Percentiles rank a stretch among this genome's conserved stretches.
Conservation (phyloP, 2,113 vertebrate genomes). For the Solea solea region DNA sequence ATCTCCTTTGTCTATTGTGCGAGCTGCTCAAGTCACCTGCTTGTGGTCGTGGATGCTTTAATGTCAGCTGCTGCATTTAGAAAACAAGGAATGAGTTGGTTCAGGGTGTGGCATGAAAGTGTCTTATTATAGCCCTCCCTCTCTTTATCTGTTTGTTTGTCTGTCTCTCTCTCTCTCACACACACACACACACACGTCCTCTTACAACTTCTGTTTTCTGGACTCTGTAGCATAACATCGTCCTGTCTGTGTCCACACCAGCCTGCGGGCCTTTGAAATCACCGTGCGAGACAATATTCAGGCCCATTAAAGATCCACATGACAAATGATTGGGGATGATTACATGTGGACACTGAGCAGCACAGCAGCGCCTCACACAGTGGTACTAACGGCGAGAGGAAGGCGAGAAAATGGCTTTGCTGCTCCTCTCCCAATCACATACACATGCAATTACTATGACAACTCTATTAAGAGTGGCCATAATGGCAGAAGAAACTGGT, state of each 20-base stretch:
- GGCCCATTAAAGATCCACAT: conserved; percentile 36
- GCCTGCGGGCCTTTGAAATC: conserved; percentile 17
- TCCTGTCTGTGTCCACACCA: background rate
- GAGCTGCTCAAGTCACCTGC: conserved; percentile 9
- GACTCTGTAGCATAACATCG: background rate
- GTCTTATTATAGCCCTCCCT: conserved; percentile 48
- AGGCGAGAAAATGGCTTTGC: conserved; percentile 54
- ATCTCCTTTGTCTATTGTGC: conserved; percentile 45
- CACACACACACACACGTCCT: conserved; percentile 34
- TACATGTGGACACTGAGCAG: conserved; percentile 34
- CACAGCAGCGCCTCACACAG: conserved; percentile 25
- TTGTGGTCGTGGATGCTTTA: conserved; percentile 29
- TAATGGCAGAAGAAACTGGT: conserved; percentile 45
- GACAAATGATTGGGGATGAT: conserved; percentile 61
- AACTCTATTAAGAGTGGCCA: conserved; percentile 56
- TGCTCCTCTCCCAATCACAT: conserved; percentile 13
- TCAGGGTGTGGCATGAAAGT: conserved; percentile 47
- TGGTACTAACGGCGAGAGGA: conserved; percentile 53
- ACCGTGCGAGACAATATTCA: conserved; percentile 13
- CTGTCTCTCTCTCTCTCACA: background rate
- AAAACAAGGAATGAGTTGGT: conserved; percentile 45
- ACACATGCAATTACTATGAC: conserved; percentile 35
- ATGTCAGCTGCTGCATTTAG: conserved; percentile 32
- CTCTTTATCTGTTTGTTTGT: conserved; percentile 30
- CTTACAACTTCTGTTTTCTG: conserved; percentile 31